Base-by-base conservation (phyloP, 2,888 invertebrate species). In the Amblyjoppa proteus region DNA sequence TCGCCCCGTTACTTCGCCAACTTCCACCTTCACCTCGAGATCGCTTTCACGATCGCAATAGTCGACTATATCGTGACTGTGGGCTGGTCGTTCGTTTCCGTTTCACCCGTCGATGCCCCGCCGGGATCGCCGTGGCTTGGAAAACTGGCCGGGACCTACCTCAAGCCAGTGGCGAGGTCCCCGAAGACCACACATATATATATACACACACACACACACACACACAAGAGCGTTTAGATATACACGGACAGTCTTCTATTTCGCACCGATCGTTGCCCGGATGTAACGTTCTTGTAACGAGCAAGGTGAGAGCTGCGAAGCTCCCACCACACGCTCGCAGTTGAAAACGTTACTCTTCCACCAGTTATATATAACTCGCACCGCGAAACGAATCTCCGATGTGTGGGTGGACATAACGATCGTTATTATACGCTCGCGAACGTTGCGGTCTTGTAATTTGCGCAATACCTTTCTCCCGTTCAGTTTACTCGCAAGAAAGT, bases 381-480 rank as follows among this genome's bases (percentile, higher is more conserved):
- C 74, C 28, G 70, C 20, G 69, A 85, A 69, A 78, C 61, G 31
- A 51, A 25, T 11, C 38, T 4, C 70, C 53, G 20, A 41, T 73
- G 83, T 83, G 85, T 85, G 68, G 80, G 83, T 64, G 85, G 73
- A 70, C 69, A 79, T 71, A 76, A 81, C 75, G 75, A 83, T 80
- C 56, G 80, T 80, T 80, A 83, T 85, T 80, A 73, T 85, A 83
- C 25, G 68, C 20, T 58, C 76, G 49, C 71, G 68, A 73, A 66
- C 66, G 56, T 61, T 66, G 61, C 73, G 68, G 58, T 85, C 83
- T 76, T 83, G 80, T 83, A 83, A 85, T 85, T 85, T 85, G 85
- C 83, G 85, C 83, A 85, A 85, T 85, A 85, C 83, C 85, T 83
- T 85, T 85, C 85, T 85, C 85, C 66, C 79, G 11, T 79, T 82